A percentile compares a stretch with the other conserved stretches of the same genome.
These are phyloP conservation scores for Cheilosia vulpina DNA, from an alignment of 2,888 invertebrate genomes.

Conservation along the genomic window DNA sequence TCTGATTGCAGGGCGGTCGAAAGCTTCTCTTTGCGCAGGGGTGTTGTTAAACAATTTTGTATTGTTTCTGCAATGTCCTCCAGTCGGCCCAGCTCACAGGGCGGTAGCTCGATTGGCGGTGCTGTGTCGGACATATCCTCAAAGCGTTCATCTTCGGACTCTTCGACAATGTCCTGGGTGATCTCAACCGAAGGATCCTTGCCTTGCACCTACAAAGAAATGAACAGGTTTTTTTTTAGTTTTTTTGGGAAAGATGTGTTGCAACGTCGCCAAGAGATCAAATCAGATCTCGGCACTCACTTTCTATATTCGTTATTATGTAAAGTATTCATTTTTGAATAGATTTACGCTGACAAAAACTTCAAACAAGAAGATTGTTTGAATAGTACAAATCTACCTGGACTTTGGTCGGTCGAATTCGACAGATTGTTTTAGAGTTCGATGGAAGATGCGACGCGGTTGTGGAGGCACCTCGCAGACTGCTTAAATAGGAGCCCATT, in stretches of 20 bases:
- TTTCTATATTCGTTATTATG: too few species aligned
- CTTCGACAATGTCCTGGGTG: constrained; percentile 98
- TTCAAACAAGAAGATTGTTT: too few species aligned
- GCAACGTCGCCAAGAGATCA: too few species aligned
- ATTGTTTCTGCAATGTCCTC: constrained; percentile 98
- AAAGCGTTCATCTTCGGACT: constrained; percentile 97
- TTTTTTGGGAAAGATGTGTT: not conserved
- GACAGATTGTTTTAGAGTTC: too few species aligned
- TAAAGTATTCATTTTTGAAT: too few species aligned
- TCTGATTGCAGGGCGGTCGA: constrained; percentile 96
- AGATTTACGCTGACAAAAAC: too few species aligned
- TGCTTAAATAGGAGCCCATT: too few species aligned
- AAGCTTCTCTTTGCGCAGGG: constrained; percentile 96
- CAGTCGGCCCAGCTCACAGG: constrained; percentile 95
- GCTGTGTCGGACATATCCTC: constrained; percentile 98
- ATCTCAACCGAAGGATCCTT: constrained; percentile 99
- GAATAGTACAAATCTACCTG: too few species aligned
- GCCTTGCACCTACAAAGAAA: constrained; percentile 92
- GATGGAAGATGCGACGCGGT: too few species aligned
- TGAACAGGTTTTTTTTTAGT: not conserved
- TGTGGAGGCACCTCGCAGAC: too few species aligned
- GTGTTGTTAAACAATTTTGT: constrained; percentile 93
- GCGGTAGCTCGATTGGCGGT: constrained; percentile 96
- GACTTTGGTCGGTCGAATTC: too few species aligned
- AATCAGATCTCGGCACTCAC: too few species aligned